Percentiles rank a stretch among this genome's conserved stretches.
phyloP scores from a whole-genome alignment of 2,888 invertebrate genomes.

The Drepanosiphum platanoidis region DNA sequence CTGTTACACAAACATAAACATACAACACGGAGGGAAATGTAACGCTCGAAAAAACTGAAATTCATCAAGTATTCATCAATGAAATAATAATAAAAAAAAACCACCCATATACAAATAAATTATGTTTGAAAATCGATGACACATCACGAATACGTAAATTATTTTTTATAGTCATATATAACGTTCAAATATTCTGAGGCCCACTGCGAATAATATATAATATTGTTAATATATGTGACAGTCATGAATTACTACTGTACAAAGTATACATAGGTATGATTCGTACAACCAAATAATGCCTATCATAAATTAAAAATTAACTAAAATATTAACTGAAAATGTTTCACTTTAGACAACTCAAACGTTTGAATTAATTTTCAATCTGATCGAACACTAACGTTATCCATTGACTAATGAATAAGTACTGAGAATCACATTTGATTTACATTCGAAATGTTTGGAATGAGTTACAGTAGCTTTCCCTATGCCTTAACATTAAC shows the following conservation, averaged over 20 bases:
- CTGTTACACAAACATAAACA: constrained; percentile 8
- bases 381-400: no score
- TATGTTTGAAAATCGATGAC: not conserved
- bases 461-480: not conserved
- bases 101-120: not conserved
- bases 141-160: not conserved
- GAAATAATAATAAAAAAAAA: constrained; percentile 9
- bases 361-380: no score
- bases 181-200: not conserved
- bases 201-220: not conserved
- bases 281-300: no score
- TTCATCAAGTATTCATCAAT: constrained; percentile 5
- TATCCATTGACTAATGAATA: not conserved
- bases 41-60: not conserved
- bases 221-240: no score
- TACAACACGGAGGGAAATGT: not conserved
- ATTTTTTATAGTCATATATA: not conserved
- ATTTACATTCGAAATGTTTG: not conserved
- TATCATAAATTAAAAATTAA: no score
- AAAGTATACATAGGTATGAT: no score
- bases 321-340: no score
- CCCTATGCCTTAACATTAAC: no score
- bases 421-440: no score
- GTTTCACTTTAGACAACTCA: no score
- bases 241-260: no score